Conservation (phyloP, 2,888 invertebrate species). For the Gari tellinella region DNA sequence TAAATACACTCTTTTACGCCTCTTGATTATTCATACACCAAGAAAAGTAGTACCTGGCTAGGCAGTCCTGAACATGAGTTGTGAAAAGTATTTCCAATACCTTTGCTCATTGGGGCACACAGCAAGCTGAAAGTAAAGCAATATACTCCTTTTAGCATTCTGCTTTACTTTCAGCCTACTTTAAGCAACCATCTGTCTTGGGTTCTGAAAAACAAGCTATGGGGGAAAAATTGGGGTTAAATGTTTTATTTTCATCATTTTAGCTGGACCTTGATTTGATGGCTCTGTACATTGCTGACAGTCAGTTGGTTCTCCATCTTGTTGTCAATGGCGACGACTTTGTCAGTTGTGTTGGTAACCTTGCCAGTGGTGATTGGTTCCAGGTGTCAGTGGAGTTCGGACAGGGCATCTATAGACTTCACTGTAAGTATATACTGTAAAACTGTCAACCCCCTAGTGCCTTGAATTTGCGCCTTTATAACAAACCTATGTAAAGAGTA, state of each 20-base stretch:
- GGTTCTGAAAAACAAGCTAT: not conserved
- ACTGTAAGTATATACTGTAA: constrained; percentile 58
- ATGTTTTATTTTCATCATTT: constrained; percentile 22
- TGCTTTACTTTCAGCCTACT: too few species aligned
- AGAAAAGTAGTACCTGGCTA: too few species aligned
- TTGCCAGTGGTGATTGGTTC: constrained; percentile 76
- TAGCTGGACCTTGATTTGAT: constrained; percentile 73
- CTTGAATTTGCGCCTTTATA: too few species aligned
- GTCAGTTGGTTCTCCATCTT: constrained; percentile 71
- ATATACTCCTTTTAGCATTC: too few species aligned
- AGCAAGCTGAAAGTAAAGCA: too few species aligned
- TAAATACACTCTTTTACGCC: too few species aligned
- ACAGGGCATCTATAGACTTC: constrained; percentile 63
- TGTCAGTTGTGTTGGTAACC: constrained; percentile 61
- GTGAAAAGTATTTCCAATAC: too few species aligned
- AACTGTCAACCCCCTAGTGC: not conserved
- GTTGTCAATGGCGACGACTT: constrained; percentile 68
- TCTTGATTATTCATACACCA: too few species aligned
- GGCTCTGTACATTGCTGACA: constrained; percentile 68
- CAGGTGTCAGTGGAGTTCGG: constrained; percentile 62
- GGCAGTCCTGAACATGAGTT: too few species aligned
- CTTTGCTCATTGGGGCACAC: too few species aligned
- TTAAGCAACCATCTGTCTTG: not conserved
- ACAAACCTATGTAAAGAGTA: too few species aligned
- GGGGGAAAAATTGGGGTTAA: too few species aligned